A percentile compares a stretch with the other conserved stretches of the same genome.
These are phyloP conservation scores for Onychomys arenicola DNA, from an alignment of 2,797 vertebrate genomes.

Conservation along the genomic window DNA sequence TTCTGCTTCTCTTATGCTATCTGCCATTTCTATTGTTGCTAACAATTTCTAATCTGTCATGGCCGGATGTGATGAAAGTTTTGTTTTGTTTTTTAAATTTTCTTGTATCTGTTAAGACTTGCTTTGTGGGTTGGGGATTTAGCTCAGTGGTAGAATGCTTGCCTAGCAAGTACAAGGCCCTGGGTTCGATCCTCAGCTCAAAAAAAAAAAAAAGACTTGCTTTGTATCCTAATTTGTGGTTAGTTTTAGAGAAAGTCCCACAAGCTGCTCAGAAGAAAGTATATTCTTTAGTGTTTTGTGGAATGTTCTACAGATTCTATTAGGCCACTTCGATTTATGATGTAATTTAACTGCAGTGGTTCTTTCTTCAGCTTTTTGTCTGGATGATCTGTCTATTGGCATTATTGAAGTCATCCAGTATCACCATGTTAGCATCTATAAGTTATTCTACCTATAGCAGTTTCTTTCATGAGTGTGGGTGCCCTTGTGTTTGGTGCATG, in stretches of 20 bases:
- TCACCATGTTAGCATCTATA: neutral
- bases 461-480: neutral
- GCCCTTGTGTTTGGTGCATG: neutral
- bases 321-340: neutral
- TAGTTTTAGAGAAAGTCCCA: neutral
- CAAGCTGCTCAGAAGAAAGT: neutral
- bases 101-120: neutral
- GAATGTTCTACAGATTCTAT: neutral
- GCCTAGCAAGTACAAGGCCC: no score
- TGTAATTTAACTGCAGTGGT: neutral
- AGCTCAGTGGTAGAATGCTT: no score
- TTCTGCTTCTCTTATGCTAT: neutral
- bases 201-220: no score
- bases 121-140: no score
- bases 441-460: neutral
- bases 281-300: neutral
- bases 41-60: neutral
- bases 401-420: neutral
- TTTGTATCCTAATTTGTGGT: neutral
- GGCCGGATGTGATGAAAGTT: neutral
- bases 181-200: no score
- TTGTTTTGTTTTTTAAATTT: no score
- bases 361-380: neutral
- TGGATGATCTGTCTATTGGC: neutral
- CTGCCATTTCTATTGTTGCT: neutral